phyloP scores from a whole-genome alignment of 1,140 invertebrate species.

The Drosophila sp. region DNA sequence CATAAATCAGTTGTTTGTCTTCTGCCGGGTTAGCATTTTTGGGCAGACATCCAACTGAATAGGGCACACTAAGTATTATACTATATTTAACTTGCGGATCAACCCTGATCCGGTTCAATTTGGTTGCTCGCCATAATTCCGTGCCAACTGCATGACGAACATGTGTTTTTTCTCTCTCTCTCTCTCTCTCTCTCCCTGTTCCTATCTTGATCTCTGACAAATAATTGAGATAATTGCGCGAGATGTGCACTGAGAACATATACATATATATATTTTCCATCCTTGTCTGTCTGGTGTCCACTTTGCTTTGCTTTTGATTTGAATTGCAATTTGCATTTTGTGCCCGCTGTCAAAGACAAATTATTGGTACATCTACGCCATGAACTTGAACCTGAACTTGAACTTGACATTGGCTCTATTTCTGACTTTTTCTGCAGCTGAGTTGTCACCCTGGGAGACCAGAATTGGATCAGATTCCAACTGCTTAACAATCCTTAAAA shows the following conservation, averaged over 20 bases:
- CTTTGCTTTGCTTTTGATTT: slow-evolving; percentile 14
- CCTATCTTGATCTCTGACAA: slow-evolving; percentile 27
- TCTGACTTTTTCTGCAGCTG: neutral
- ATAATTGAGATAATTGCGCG: slow-evolving; percentile 68
- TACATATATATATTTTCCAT: too few relatives aligned
- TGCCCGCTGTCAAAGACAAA: slow-evolving; percentile 36
- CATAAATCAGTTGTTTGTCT: slow-evolving; percentile 65
- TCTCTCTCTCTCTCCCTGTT: neutral
- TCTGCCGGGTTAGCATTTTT: slow-evolving; percentile 19
- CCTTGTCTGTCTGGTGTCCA: slow-evolving; percentile 8
- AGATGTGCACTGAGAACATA: slow-evolving; percentile 10
- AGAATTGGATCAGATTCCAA: neutral
- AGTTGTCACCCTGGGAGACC: neutral
- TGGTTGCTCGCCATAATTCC: slow-evolving; percentile 55
- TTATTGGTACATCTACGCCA: slow-evolving; percentile 41
- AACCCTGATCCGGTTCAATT: slow-evolving; percentile 65
- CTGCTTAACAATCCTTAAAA: neutral
- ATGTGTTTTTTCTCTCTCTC: neutral
- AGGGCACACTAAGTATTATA: slow-evolving; percentile 23
- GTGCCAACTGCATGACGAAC: slow-evolving; percentile 45
- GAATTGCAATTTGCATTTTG: slow-evolving; percentile 20
- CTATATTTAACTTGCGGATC: slow-evolving; percentile 35
- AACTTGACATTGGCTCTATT: slow-evolving; percentile 50
- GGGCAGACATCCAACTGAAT: slow-evolving; percentile 54
- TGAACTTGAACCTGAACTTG: slow-evolving; percentile 71